These are phyloP conservation scores for Phaonia tiefii DNA, from an alignment of 2,888 invertebrate species.

Conservation along the genomic window DNA sequence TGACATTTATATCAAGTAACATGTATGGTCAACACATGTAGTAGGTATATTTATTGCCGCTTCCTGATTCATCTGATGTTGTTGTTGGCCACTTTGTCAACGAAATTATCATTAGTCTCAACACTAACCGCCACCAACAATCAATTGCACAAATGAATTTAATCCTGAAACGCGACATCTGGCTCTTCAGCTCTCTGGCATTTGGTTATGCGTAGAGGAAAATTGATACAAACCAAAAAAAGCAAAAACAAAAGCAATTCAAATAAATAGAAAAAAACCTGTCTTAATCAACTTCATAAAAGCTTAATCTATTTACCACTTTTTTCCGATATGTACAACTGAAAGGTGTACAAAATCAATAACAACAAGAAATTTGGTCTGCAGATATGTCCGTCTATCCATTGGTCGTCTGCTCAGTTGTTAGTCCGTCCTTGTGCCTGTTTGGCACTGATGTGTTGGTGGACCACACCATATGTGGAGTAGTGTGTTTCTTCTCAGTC, in stretches of 20 bases:
- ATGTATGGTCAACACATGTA: constrained; percentile 13
- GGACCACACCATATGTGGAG: constrained; percentile 39
- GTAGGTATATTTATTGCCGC: constrained; percentile 16
- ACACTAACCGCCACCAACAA: not conserved
- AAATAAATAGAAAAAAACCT: not conserved
- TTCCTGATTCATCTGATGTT: constrained; percentile 54
- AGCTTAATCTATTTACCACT: constrained; percentile 31
- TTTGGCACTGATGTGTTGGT: not conserved
- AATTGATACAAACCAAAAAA: not conserved
- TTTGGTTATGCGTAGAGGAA: constrained; percentile 11
- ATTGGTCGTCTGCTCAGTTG: not conserved
- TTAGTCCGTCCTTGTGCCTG: not conserved
- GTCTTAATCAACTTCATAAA: constrained; percentile 3
- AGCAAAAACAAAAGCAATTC: not conserved
- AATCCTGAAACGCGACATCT: not conserved
- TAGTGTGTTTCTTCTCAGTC: not conserved
- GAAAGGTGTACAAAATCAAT: too few relatives aligned
- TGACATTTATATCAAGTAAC: constrained; percentile 4
- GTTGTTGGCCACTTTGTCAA: constrained; percentile 60
- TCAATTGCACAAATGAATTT: too few relatives aligned
- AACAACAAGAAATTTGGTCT: not conserved
- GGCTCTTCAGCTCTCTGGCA: not conserved
- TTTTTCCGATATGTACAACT: not conserved
- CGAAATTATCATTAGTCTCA: constrained; percentile 32
- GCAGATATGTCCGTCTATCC: not conserved